These are phyloP conservation scores for Clavelina lepadiformis DNA, from an alignment of 23 tunicate genomes.

Conservation along the genomic window DNA sequence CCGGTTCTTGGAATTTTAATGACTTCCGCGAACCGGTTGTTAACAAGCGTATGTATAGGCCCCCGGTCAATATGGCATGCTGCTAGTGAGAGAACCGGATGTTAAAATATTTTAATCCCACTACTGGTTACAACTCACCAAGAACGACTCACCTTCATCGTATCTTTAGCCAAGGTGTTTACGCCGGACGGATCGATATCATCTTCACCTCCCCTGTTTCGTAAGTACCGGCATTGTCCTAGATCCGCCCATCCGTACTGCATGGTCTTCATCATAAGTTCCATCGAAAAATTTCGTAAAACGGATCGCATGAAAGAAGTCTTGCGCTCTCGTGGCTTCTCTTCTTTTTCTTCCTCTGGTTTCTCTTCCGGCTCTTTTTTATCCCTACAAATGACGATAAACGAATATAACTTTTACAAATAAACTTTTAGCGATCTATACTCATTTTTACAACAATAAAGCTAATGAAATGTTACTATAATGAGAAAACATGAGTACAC, in stretches of 20 bases:
- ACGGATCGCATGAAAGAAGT: conserved; percentile 92
- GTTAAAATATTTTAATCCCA: background rate
- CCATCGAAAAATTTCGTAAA: conserved; percentile 85
- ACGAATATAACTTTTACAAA: background rate
- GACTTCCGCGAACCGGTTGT: too few species aligned
- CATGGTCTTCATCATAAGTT: conserved; percentile 94
- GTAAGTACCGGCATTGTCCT: conserved; percentile 77
- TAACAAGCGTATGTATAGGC: too few species aligned
- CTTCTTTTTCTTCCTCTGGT: conserved; percentile 45
- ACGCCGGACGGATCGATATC: conserved; percentile 31
- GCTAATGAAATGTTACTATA: too few species aligned
- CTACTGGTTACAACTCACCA: background rate
- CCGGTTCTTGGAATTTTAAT: too few species aligned
- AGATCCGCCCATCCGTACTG: conserved; percentile 92
- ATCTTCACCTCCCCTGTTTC: conserved; percentile 70
- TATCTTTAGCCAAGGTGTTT: conserved; percentile 53
- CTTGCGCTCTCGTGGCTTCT: conserved; percentile 68
- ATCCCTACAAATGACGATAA: conserved; percentile 35
- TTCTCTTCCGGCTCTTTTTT: conserved; percentile 59
- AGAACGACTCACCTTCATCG: conserved; percentile 46
- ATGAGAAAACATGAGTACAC: too few species aligned
- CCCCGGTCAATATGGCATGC: too few species aligned
- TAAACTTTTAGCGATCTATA: too few species aligned
- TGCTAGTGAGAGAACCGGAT: too few species aligned
- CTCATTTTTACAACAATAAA: too few species aligned